These are phyloP conservation scores for Phengaris alcon DNA, from an alignment of 2,888 invertebrate species.

Conservation along the genomic window DNA sequence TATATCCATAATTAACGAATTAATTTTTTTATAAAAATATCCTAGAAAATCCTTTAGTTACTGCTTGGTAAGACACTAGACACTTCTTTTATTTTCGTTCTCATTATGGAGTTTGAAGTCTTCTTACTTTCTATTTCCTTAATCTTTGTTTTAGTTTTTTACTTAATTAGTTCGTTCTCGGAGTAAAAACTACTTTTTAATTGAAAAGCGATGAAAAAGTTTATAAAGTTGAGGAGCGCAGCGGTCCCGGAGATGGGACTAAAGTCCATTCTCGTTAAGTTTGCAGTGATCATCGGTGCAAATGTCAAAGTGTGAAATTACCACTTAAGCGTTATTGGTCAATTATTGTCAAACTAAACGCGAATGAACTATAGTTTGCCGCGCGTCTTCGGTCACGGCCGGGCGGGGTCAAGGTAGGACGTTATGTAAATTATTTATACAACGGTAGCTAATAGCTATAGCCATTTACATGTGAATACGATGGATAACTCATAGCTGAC, in stretches of 20 bases:
- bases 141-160: constrained; percentile 9
- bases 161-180: not conserved
- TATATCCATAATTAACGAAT: not conserved
- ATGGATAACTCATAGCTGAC: not conserved
- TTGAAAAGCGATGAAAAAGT: constrained; percentile 21
- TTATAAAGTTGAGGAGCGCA: not conserved
- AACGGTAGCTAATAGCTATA: not conserved
- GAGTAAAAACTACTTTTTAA: constrained; percentile 8
- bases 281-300: too few relatives aligned
- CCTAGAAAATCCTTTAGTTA: not conserved
- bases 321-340: too few relatives aligned
- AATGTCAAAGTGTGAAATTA: too few relatives aligned
- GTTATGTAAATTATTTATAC: constrained; percentile 24
- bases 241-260: not conserved
- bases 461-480: constrained; percentile 1
- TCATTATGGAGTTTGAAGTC: constrained; percentile 1
- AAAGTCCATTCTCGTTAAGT: too few relatives aligned
- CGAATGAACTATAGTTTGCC: not conserved
- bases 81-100: not conserved
- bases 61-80: not conserved
- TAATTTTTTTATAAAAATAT: not conserved
- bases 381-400: constrained; percentile 10
- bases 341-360: too few relatives aligned
- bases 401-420: constrained; percentile 20
- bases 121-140: constrained; percentile 7